Conservation (phyloP, 2,797 vertebrate genomes). For the Australoheros facetus region DNA sequence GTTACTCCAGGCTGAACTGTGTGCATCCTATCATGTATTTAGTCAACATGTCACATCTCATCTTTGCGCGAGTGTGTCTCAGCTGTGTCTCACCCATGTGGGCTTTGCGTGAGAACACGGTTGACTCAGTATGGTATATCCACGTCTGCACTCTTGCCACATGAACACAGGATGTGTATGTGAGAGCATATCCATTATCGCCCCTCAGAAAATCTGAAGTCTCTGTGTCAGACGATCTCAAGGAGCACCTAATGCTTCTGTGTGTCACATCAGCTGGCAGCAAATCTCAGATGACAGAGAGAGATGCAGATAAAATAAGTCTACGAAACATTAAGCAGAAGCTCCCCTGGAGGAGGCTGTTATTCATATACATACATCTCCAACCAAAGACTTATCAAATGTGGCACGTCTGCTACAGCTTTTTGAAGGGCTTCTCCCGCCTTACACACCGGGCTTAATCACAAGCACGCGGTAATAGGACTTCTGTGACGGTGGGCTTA, state of each 20-base stretch:
- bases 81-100: constrained; percentile 45
- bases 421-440: constrained; percentile 41
- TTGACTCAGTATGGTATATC: constrained; percentile 33
- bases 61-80: constrained; percentile 43
- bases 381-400: constrained; percentile 58
- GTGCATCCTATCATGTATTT: constrained; percentile 64
- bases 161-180: background rate
- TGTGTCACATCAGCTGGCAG: constrained; percentile 46
- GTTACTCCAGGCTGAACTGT: constrained; percentile 59
- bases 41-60: constrained; percentile 72
- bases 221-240: constrained; percentile 35
- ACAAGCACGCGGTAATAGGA: constrained; percentile 38
- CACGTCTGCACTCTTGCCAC: background rate
- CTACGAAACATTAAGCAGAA: constrained; percentile 61
- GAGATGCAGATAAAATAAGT: constrained; percentile 47
- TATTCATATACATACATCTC: constrained; percentile 59
- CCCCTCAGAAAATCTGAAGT: constrained; percentile 21
- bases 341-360: constrained; percentile 51
- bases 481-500: constrained; percentile 32
- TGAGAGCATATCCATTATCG: constrained; percentile 14
- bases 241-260: constrained; percentile 49
- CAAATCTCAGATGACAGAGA: constrained; percentile 62
- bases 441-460: constrained; percentile 46
- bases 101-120: constrained; percentile 29
- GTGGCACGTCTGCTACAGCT: constrained; percentile 50